These are phyloP conservation scores for Bombus ignitus DNA, from an alignment of 1,140 invertebrate genomes.

Conservation along the genomic window DNA sequence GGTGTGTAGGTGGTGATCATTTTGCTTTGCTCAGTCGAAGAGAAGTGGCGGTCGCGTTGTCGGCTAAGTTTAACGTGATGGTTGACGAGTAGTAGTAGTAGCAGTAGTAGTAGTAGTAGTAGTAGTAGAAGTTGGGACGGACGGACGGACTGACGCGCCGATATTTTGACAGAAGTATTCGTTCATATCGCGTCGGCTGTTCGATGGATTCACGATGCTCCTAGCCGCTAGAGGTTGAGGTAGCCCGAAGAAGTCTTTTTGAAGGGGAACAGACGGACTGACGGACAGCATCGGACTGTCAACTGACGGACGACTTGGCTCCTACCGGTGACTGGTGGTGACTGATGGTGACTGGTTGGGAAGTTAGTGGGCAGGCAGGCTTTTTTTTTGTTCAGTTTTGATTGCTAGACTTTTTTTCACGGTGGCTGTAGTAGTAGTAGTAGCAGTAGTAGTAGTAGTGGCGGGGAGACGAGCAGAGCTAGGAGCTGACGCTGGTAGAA, in stretches of 20 bases:
- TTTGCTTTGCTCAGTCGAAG: slow-evolving; percentile 81
- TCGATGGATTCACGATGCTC: slow-evolving; percentile 77
- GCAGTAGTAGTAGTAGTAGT: slow-evolving; percentile 72
- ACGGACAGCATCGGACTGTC: slow-evolving; percentile 79
- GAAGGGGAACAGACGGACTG: slow-evolving; percentile 78
- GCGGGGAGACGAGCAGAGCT: slow-evolving; percentile 82
- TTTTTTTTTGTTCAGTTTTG: slow-evolving; percentile 78
- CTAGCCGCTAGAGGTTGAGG: slow-evolving; percentile 76
- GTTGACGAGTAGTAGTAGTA: slow-evolving; percentile 78
- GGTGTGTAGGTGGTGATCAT: slow-evolving; percentile 82
- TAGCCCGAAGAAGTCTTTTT: slow-evolving; percentile 76
- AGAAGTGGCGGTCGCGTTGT: slow-evolving; percentile 77
- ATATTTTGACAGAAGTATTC: slow-evolving; percentile 77
- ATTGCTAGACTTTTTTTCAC: slow-evolving; percentile 80
- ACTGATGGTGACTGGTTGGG: slow-evolving; percentile 83
- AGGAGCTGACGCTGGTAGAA: slow-evolving; percentile 82
- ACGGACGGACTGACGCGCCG: slow-evolving; percentile 76
- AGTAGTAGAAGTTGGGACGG: slow-evolving; percentile 73
- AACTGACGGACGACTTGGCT: slow-evolving; percentile 78
- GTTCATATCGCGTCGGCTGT: slow-evolving; percentile 77
- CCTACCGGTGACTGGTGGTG: slow-evolving; percentile 81
- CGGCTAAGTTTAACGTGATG: slow-evolving; percentile 81
- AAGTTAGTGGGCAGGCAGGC: slow-evolving; percentile 83
- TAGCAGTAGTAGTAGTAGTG: slow-evolving; percentile 81
- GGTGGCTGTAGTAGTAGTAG: slow-evolving; percentile 78